Conservation (phyloP, 2,113 vertebrate genomes). For the Sylvietta virens region DNA sequence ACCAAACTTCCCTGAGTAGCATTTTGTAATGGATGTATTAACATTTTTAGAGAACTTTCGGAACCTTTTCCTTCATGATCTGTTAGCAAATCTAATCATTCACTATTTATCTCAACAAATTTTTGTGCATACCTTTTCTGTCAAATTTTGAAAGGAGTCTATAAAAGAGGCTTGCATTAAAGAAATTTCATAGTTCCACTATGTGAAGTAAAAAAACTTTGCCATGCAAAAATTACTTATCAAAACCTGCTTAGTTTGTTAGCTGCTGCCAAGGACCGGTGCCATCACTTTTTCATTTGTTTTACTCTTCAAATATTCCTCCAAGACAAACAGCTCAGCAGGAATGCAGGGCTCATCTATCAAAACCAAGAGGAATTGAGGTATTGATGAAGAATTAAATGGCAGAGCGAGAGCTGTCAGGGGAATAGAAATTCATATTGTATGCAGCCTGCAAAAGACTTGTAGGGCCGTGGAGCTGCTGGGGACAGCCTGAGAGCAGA, state of each 20-base stretch:
- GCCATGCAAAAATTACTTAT: not conserved
- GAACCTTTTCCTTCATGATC: not conserved
- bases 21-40: not conserved
- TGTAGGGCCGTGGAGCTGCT: not conserved
- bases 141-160: not conserved
- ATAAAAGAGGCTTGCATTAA: not conserved
- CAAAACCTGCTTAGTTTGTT: not conserved
- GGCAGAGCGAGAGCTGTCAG: not conserved
- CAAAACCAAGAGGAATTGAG: not conserved
- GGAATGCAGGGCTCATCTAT: not conserved
- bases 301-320: not conserved
- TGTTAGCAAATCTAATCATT: not conserved
- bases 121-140: not conserved
- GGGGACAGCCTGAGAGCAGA: not conserved
- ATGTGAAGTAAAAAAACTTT: not conserved
- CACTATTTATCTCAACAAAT: not conserved
- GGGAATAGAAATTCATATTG: not conserved
- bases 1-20: not conserved
- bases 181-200: not conserved
- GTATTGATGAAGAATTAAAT: not conserved
- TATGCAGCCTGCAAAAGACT: not conserved
- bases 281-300: not conserved
- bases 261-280: not conserved
- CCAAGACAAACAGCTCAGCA: not conserved
- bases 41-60: not conserved